Percentiles rank a stretch among this genome's conserved stretches.
Conservation (phyloP, 2,888 invertebrate genomes). For the Netelia inedita region DNA sequence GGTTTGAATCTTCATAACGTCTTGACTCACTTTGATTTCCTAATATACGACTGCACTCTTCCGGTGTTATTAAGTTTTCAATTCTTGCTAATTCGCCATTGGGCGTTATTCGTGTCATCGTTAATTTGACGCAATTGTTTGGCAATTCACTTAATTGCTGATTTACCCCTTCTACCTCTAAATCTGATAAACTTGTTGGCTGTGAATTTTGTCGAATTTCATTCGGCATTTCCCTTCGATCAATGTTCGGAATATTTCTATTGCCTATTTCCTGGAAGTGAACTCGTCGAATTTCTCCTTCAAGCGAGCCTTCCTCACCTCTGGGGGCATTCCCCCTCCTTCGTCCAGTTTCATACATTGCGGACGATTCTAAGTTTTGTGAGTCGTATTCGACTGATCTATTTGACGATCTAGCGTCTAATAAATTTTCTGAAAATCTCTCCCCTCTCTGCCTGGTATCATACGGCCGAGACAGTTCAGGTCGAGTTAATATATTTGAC, state of each 20-base stretch:
- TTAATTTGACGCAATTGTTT: background rate
- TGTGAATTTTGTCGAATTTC: constrained; percentile 4
- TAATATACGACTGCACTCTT: background rate
- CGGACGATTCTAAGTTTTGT: background rate
- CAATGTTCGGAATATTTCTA: background rate
- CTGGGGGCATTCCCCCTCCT: background rate
- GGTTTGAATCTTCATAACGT: background rate
- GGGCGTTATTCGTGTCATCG: background rate
- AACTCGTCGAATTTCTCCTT: constrained; percentile 8
- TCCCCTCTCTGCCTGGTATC: too few relatives aligned
- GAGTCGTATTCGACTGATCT: background rate
- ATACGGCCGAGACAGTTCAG: too few relatives aligned
- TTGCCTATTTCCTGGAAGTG: background rate
- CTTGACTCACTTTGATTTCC: background rate
- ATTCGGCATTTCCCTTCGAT: background rate
- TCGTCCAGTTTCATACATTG: background rate
- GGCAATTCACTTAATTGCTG: background rate
- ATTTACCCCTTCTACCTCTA: background rate
- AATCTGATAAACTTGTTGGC: background rate
- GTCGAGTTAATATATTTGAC: too few relatives aligned
- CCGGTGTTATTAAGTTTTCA: background rate
- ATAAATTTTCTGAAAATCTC: too few relatives aligned
- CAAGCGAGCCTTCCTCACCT: background rate
- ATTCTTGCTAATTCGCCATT: background rate
- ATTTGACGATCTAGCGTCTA: background rate